phyloP scores from a whole-genome alignment of 2,888 invertebrate species.

The Trichopria drosophilae region DNA sequence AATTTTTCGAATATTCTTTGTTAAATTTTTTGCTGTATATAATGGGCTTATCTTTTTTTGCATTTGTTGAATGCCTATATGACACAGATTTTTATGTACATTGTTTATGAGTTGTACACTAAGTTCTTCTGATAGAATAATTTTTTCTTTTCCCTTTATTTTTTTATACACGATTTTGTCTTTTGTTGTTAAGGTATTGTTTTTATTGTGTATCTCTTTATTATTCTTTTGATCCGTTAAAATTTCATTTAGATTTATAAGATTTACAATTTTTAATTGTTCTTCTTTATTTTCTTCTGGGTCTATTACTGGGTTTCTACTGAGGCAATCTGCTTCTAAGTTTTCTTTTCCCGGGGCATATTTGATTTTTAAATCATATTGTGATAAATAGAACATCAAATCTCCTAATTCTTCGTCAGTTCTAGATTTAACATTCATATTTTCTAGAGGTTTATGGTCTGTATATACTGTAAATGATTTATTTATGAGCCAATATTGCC shows the following conservation, averaged over 20 bases:
- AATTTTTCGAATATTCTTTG: too few species aligned
- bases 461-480: slow-evolving; percentile 26
- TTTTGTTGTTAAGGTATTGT: slow-evolving; percentile 17
- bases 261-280: slow-evolving; percentile 28
- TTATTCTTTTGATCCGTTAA: slow-evolving; percentile 25
- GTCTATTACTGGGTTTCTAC: slow-evolving; percentile 24
- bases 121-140: slow-evolving; percentile 30
- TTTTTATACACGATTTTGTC: slow-evolving; percentile 25
- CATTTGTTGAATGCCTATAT: slow-evolving; percentile 28
- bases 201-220: slow-evolving; percentile 3
- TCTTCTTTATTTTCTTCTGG: slow-evolving; percentile 22
- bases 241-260: slow-evolving; percentile 22
- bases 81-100: slow-evolving; percentile 22
- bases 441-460: slow-evolving; percentile 33
- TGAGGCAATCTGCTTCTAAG: slow-evolving; percentile 30
- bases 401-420: slow-evolving; percentile 32
- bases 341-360: slow-evolving; percentile 30
- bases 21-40: too few species aligned
- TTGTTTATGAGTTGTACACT: slow-evolving; percentile 20
- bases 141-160: slow-evolving; percentile 26
- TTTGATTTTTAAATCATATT: too few species aligned
- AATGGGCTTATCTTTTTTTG: too few species aligned
- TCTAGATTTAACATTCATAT: slow-evolving; percentile 27
- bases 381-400: slow-evolving; percentile 27
- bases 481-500: slow-evolving; percentile 37